Evolutionary conservation across 2,797 vertebrate genomes (phyloP).

Genomic region (Leptatherina wallacei): DNA sequence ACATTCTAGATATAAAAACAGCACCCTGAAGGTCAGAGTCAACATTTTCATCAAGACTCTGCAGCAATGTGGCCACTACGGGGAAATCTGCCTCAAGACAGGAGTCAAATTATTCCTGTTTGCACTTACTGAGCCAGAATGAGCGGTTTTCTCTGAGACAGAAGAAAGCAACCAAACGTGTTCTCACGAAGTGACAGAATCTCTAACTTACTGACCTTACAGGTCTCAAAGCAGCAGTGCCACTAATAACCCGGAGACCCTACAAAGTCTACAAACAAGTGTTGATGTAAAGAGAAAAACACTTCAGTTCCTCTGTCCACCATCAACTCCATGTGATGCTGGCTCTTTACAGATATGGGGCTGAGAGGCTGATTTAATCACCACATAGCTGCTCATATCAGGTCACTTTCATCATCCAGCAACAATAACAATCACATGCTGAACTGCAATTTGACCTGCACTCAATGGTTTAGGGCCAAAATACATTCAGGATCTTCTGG

Average conservation of each 20-base stretch:
- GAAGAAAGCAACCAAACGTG: neutral
- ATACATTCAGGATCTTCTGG: no score
- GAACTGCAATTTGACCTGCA: neutral
- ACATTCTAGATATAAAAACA: constrained; percentile 23
- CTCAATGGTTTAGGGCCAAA: no score
- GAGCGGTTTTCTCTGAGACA: constrained; percentile 23
- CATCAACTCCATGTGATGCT: neutral
- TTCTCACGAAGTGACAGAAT: constrained; percentile 10
- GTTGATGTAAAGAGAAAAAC: neutral
- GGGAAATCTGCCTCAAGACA: constrained; percentile 31
- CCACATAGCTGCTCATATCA: constrained; percentile 8
- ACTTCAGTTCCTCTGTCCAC: neutral
- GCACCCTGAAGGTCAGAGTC: neutral
- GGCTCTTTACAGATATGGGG: neutral
- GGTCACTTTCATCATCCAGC: neutral
- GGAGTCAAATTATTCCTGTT: constrained; percentile 50
- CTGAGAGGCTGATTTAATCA: constrained; percentile 14
- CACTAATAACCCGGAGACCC: neutral
- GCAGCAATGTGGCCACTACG: constrained; percentile 17
- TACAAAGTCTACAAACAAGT: neutral
- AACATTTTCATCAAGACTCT: constrained; percentile 26
- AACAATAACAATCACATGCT: neutral
- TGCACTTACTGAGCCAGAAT: constrained; percentile 43
- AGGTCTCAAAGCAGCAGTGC: neutral
- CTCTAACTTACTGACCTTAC: neutral